phyloP scores from a whole-genome alignment of 1,140 invertebrate species.

The Eciton burchellii region DNA sequence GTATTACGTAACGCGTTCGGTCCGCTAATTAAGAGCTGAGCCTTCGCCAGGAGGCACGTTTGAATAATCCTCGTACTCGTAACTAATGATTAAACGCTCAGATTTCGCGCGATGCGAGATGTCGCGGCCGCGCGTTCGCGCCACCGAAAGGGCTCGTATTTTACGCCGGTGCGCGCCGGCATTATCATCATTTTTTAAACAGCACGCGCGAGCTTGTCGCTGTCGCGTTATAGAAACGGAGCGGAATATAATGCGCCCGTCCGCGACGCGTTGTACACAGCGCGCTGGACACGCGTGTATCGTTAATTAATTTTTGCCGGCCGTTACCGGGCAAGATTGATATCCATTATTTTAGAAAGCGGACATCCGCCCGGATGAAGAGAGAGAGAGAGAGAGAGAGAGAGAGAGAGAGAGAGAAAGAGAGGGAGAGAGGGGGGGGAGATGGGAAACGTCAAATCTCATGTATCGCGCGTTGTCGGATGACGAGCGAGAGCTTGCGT shows the following conservation, averaged over 20 bases:
- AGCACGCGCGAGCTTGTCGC: neutral
- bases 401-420: no score
- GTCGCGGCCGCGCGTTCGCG: neutral
- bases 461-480: neutral
- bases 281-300: neutral
- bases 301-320: conserved; percentile 29
- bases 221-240: conserved; percentile 4
- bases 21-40: conserved; percentile 42
- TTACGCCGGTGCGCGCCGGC: conserved; percentile 4
- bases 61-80: conserved; percentile 17
- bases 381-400: no score
- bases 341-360: conserved; percentile 24
- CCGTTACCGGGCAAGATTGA: neutral
- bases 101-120: conserved; percentile 3
- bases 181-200: conserved; percentile 57
- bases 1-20: conserved; percentile 11
- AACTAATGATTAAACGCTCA: conserved; percentile 37
- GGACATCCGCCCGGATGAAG: neutral
- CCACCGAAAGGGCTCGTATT: conserved; percentile 13
- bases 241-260: conserved; percentile 29
- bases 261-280: neutral
- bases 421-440: no score
- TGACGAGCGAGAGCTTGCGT: conserved; percentile 20
- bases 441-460: conserved; percentile 14
- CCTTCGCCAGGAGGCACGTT: neutral